Percentiles rank a stretch among this genome's conserved stretches.
phyloP scores from a whole-genome alignment of 2,888 invertebrate species.

The Epinotia ramella region DNA sequence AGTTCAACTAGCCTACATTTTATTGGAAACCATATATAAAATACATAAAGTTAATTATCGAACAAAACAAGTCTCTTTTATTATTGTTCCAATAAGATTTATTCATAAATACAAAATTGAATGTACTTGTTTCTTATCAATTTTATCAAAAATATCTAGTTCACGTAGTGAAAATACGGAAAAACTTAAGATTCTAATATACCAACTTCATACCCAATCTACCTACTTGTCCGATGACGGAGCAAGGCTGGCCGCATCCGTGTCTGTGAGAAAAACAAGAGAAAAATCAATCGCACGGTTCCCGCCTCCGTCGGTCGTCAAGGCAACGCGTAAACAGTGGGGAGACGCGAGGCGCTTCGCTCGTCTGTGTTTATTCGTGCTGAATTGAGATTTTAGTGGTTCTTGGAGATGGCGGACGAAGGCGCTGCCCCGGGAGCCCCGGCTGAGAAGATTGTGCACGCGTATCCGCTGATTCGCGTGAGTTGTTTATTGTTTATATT shows the following conservation, averaged over 20 bases:
- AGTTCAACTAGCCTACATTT: not conserved
- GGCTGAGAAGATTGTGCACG: slow-evolving; percentile 90
- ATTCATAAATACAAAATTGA: not conserved
- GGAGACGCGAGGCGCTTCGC: slow-evolving; percentile 65
- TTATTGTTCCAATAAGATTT: not conserved
- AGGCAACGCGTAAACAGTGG: slow-evolving; percentile 83
- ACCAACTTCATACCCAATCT: not conserved
- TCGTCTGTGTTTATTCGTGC: slow-evolving; percentile 49
- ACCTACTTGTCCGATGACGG: slow-evolving; percentile 20
- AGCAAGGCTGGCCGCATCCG: slow-evolving; percentile 54
- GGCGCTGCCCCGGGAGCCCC: slow-evolving; percentile 66
- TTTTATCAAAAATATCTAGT: not conserved
- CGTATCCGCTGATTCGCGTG: slow-evolving; percentile 94
- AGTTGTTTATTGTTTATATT: slow-evolving; percentile 54
- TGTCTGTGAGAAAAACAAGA: slow-evolving; percentile 78
- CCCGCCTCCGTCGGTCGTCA: slow-evolving; percentile 78
- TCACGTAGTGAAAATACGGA: not conserved
- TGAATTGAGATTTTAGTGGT: slow-evolving; percentile 48
- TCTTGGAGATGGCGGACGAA: slow-evolving; percentile 73
- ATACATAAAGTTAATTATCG: not conserved
- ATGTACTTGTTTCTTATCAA: not conserved
- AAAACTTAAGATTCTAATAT: not conserved
- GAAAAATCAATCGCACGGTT: slow-evolving; percentile 83
- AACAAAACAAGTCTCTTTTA: not conserved
- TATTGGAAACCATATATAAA: not conserved